Evolutionary conservation across 2,888 invertebrate genomes (phyloP).

Genomic region (Leptinotarsa juncta): DNA sequence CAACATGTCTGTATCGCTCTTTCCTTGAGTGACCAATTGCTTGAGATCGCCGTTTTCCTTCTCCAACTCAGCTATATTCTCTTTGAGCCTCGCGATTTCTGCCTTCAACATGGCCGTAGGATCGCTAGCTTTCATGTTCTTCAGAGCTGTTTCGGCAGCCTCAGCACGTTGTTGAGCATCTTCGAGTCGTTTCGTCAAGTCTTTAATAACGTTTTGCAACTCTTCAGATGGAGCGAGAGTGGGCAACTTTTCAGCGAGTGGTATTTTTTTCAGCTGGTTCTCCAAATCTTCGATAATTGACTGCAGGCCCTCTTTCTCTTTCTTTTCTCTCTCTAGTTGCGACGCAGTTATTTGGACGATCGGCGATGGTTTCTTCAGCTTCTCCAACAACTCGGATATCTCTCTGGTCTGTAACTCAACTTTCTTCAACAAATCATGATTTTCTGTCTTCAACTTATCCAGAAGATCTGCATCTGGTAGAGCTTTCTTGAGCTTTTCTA

Average conservation of each 20-base stretch:
- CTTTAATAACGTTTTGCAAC: conserved; percentile 47
- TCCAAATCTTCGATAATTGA: conserved; percentile 55
- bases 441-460: conserved; percentile 50
- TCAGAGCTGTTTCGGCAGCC: conserved; percentile 49
- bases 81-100: conserved; percentile 47
- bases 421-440: conserved; percentile 52
- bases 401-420: conserved; percentile 51
- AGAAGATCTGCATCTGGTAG: conserved; percentile 37
- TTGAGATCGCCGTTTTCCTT: conserved; percentile 44
- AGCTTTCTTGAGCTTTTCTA: conserved; percentile 47
- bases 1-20: conserved; percentile 36
- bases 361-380: conserved; percentile 45
- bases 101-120: conserved; percentile 49
- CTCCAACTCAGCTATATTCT: conserved; percentile 43
- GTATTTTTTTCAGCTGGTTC: conserved; percentile 49
- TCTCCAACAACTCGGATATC: conserved; percentile 50
- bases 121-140: conserved; percentile 48
- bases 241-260: conserved; percentile 39
- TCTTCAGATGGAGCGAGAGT: conserved; percentile 40
- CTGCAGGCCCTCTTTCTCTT: conserved; percentile 55
- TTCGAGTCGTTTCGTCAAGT: conserved; percentile 52
- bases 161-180: conserved; percentile 50
- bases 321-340: conserved; percentile 49
- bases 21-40: conserved; percentile 34
- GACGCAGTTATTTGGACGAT: conserved; percentile 30